phyloP scores from a whole-genome alignment of 2,888 invertebrate genomes.

The Scaptomyza reducta region DNA sequence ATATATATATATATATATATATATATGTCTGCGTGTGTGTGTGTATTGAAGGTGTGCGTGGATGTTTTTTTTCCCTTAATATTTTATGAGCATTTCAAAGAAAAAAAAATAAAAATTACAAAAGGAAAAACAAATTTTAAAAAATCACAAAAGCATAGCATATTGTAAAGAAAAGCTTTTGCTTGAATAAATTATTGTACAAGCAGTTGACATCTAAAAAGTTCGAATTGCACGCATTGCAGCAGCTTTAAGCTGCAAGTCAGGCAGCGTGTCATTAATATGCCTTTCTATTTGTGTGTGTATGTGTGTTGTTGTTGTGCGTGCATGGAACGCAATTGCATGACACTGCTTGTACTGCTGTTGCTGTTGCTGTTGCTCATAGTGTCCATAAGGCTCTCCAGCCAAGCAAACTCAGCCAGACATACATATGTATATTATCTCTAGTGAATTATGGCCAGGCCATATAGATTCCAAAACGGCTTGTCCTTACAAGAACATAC shows the following conservation, averaged over 20 bases:
- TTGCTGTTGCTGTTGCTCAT: constrained; percentile 3
- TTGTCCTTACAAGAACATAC: constrained; percentile 63
- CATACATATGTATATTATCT: constrained; percentile 79
- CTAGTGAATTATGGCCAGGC: constrained; percentile 77
- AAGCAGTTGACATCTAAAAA: constrained; percentile 5
- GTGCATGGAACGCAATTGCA: constrained; percentile 53
- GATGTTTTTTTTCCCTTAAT: constrained; percentile 36
- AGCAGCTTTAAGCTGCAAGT: constrained; percentile 42
- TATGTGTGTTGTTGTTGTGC: constrained; percentile 26
- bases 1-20: not conserved
- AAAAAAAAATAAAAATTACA: constrained; percentile 27
- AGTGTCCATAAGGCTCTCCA: constrained; percentile 22
- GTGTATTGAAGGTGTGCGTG: constrained; percentile 5
- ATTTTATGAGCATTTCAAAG: constrained; percentile 51
- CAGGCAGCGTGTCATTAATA: constrained; percentile 65
- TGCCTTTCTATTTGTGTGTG: constrained; percentile 30
- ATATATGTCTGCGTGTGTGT: not conserved
- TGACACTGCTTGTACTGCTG: constrained; percentile 19
- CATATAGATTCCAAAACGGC: constrained; percentile 76
- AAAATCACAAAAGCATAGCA: constrained; percentile 16
- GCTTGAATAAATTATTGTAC: not conserved
- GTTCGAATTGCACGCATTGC: constrained; percentile 17
- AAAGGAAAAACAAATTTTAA: not conserved
- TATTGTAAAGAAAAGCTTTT: not conserved
- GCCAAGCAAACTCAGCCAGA: constrained; percentile 13